Percentiles rank a stretch among this genome's conserved stretches.
phyloP scores from a whole-genome alignment of 2,797 vertebrate species.

The Champsocephalus esox region DNA sequence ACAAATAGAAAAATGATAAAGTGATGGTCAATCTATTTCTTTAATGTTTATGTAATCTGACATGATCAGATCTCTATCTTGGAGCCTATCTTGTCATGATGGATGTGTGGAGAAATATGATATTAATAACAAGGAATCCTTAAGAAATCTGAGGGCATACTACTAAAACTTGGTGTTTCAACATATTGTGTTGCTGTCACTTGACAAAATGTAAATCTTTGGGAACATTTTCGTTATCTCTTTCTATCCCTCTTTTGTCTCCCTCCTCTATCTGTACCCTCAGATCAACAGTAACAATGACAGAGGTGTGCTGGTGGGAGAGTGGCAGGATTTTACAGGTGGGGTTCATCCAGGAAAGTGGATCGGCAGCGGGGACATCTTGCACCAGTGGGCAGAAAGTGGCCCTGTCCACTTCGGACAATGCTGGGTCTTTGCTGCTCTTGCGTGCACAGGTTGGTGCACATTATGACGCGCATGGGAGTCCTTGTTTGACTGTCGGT shows the following conservation, averaged over 20 bases:
- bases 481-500: neutral
- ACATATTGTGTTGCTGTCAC: too few relatives aligned
- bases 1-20: too few relatives aligned
- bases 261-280: neutral
- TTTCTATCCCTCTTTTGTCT: neutral
- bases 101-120: too few relatives aligned
- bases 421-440: constrained; percentile 92
- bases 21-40: too few relatives aligned
- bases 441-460: constrained; percentile 88
- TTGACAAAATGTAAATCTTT: neutral
- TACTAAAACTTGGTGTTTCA: too few relatives aligned
- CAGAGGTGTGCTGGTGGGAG: constrained; percentile 85
- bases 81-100: too few relatives aligned
- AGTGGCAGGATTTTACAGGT: constrained; percentile 72
- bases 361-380: constrained; percentile 88
- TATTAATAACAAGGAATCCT: too few relatives aligned
- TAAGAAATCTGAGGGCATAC: too few relatives aligned
- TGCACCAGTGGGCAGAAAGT: constrained; percentile 84
- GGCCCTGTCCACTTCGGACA: constrained; percentile 88
- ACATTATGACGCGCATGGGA: neutral
- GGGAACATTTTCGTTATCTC: neutral
- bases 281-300: constrained; percentile 92
- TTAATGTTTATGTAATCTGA: too few relatives aligned
- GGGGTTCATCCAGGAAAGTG: constrained; percentile 86
- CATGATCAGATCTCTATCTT: too few relatives aligned